These are phyloP conservation scores for Pteronura brasiliensis DNA, from an alignment of 2,113 vertebrate species.

Conservation along the genomic window DNA sequence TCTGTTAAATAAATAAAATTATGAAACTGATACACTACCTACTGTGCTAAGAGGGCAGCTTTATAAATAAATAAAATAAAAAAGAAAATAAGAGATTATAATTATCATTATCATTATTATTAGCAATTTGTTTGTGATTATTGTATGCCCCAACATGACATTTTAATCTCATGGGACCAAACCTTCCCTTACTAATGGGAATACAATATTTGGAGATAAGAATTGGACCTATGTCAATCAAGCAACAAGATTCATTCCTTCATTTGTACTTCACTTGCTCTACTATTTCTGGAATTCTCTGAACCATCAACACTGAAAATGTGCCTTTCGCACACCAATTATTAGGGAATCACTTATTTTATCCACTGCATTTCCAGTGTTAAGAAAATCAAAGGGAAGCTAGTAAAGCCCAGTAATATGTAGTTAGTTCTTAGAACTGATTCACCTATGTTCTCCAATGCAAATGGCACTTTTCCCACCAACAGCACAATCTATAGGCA, in stretches of 20 bases:
- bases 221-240: not conserved
- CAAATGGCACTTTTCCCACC: not conserved
- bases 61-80: too few relatives aligned
- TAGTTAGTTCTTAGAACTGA: not conserved
- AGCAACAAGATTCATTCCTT: not conserved
- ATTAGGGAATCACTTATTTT: not conserved
- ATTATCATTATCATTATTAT: not conserved
- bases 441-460: not conserved
- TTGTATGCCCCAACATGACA: not conserved
- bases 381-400: not conserved
- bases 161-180: not conserved
- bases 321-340: not conserved
- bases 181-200: not conserved
- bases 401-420: not conserved
- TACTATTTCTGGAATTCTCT: not conserved
- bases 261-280: not conserved
- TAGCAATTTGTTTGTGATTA: not conserved
- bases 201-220: not conserved
- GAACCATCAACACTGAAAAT: not conserved
- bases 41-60: too few relatives aligned
- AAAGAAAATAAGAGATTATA: too few relatives aligned
- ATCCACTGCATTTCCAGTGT: not conserved
- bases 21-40: too few relatives aligned
- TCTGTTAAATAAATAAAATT: too few relatives aligned
- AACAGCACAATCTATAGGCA: not conserved